Evolutionary conservation across 2,888 invertebrate genomes (phyloP).

Genomic region (Quadroppia sp.): DNA sequence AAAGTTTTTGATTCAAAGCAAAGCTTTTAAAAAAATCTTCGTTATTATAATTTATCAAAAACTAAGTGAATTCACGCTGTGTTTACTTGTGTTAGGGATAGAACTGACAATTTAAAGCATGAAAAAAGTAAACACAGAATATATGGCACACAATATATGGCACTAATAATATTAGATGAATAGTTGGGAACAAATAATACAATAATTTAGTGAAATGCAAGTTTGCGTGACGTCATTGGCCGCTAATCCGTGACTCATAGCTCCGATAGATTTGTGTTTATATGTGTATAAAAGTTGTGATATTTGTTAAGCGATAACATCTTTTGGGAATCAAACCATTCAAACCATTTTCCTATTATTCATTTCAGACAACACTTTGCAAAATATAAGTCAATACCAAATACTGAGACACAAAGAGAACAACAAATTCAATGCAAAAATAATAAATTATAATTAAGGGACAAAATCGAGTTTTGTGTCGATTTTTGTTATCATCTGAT

Average conservation of each 20-base stretch:
- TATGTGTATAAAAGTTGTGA: slow-evolving; percentile 6
- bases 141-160: not conserved
- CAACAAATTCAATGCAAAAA: no score
- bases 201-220: slow-evolving; percentile 29
- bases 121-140: slow-evolving; percentile 27
- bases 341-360: slow-evolving; percentile 22
- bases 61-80: slow-evolving; percentile 22
- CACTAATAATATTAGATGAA: slow-evolving; percentile 35
- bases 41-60: not conserved
- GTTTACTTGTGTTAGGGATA: slow-evolving; percentile 15
- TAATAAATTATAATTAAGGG: slow-evolving; percentile 29
- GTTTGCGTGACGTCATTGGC: slow-evolving; percentile 32
- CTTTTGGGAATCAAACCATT: slow-evolving; percentile 33
- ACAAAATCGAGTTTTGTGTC: slow-evolving; percentile 14
- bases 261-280: slow-evolving; percentile 7
- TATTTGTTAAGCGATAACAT: slow-evolving; percentile 32
- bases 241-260: slow-evolving; percentile 35
- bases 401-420: not conserved
- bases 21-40: not conserved
- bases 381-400: not conserved
- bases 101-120: not conserved
- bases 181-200: slow-evolving; percentile 16
- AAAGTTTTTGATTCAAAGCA: not conserved
- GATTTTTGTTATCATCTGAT: slow-evolving; percentile 14
- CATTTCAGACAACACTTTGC: not conserved